Evolutionary conservation across 2,888 invertebrate species (phyloP).

Genomic region (Harpalus rufipes): DNA sequence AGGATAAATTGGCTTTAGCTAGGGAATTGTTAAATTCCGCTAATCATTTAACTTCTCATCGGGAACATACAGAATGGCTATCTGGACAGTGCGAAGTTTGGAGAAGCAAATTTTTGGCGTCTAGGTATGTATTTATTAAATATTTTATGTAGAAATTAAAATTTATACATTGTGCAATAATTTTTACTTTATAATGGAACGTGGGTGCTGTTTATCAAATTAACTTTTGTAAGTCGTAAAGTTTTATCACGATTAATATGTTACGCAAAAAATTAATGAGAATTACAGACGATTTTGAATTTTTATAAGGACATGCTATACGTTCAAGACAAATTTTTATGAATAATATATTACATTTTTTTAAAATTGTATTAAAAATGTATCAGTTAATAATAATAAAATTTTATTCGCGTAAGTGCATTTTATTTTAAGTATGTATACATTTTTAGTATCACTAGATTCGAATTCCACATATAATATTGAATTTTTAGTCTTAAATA

Average conservation of each 20-base stretch:
- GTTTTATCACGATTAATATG: neutral
- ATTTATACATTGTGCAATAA: too few species aligned
- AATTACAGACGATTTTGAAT: conserved; percentile 3
- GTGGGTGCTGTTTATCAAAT: neutral
- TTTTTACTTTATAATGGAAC: neutral
- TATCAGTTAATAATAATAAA: too few species aligned
- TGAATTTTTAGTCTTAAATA: too few species aligned
- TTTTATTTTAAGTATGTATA: too few species aligned
- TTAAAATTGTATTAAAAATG: too few species aligned
- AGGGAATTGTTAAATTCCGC: conserved; percentile 91
- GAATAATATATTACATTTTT: too few species aligned
- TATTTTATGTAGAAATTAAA: too few species aligned
- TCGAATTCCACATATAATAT: too few species aligned
- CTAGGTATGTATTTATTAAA: conserved; percentile 81
- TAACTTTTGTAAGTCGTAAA: neutral
- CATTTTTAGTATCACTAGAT: too few species aligned
- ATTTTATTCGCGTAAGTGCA: too few species aligned
- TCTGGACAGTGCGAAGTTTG: conserved; percentile 97
- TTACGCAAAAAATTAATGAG: neutral
- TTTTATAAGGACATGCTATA: neutral
- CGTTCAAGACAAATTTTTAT: too few species aligned
- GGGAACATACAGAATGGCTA: conserved; percentile 95
- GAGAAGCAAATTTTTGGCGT: conserved; percentile 97
- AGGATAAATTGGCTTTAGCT: conserved; percentile 94
- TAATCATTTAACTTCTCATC: conserved; percentile 91